Conservation (phyloP, 2,797 vertebrate genomes). For the Tenualosa thibaudeaui region DNA sequence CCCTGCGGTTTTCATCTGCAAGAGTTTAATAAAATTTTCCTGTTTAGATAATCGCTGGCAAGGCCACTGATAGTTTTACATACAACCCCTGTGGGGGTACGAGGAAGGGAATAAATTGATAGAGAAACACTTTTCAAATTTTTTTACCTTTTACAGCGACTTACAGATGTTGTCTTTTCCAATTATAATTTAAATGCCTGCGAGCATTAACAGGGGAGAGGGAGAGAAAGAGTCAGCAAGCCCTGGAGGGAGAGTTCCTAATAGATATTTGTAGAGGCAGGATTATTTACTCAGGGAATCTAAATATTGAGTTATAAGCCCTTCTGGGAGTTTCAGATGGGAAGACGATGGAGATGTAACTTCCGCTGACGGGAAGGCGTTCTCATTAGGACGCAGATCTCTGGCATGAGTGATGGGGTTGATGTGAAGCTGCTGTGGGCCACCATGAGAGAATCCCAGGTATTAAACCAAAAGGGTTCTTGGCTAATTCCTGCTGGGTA, state of each 20-base stretch:
- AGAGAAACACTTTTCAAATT: slow-evolving; percentile 11
- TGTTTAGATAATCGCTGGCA: slow-evolving; percentile 15
- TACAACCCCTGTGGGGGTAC: slow-evolving; percentile 2
- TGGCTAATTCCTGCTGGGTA: neutral
- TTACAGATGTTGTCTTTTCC: slow-evolving; percentile 16
- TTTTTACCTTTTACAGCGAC: neutral
- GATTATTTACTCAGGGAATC: slow-evolving; percentile 17
- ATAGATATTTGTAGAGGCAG: slow-evolving; percentile 4
- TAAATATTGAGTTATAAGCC: slow-evolving; percentile 19
- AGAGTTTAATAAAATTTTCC: slow-evolving; percentile 11
- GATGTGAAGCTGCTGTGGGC: neutral
- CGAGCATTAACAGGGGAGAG: neutral
- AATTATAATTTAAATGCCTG: slow-evolving; percentile 15
- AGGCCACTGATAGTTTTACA: neutral
- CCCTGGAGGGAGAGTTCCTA: neutral
- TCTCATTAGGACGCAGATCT: neutral
- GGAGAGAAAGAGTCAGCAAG: neutral
- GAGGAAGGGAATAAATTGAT: neutral
- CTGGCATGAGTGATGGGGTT: neutral
- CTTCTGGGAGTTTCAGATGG: neutral
- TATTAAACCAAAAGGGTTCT: neutral
- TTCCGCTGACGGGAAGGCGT: neutral
- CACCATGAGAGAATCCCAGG: neutral
- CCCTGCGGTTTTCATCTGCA: slow-evolving; percentile 19
- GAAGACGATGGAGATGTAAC: neutral